Conservation (phyloP, 2,888 invertebrate genomes). For the Nowickia ferox region DNA sequence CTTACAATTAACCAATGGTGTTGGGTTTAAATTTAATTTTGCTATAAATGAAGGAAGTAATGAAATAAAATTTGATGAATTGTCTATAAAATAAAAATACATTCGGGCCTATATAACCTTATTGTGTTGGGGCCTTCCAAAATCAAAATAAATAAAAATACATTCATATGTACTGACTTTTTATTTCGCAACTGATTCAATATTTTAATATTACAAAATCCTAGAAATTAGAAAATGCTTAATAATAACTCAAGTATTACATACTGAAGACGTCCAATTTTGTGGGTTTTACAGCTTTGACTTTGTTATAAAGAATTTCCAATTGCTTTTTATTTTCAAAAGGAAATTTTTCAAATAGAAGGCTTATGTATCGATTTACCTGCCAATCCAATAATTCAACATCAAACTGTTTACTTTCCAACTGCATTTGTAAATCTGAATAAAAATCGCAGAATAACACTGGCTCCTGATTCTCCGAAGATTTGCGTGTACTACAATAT, state of each 20-base stretch:
- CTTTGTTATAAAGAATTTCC: slow-evolving; percentile 60
- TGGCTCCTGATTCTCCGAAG: slow-evolving; percentile 80
- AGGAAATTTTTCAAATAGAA: slow-evolving; percentile 60
- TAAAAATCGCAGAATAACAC: slow-evolving; percentile 83
- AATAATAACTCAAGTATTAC: background rate
- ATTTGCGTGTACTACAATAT: slow-evolving; percentile 81
- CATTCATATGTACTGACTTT: too few relatives aligned
- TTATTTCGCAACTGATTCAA: background rate
- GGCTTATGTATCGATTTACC: slow-evolving; percentile 76
- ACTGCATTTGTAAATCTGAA: slow-evolving; percentile 82
- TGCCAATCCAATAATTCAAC: slow-evolving; percentile 81
- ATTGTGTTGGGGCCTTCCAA: too few relatives aligned
- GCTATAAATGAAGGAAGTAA: slow-evolving; percentile 76
- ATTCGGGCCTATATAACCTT: too few relatives aligned
- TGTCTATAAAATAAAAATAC: slow-evolving; percentile 73
- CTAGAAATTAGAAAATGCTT: background rate
- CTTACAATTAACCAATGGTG: slow-evolving; percentile 81
- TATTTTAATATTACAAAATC: background rate
- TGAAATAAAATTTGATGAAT: slow-evolving; percentile 75
- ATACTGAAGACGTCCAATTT: slow-evolving; percentile 32
- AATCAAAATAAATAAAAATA: slow-evolving; percentile 69
- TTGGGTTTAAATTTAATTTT: slow-evolving; percentile 88
- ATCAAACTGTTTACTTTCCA: slow-evolving; percentile 81
- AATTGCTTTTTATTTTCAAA: slow-evolving; percentile 63
- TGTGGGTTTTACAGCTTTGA: slow-evolving; percentile 40